Evolutionary conservation across 2,888 invertebrate species (phyloP), one percentile per base, ranked within the genome.

Genomic region (Tolmerus cingulatus): DNA sequence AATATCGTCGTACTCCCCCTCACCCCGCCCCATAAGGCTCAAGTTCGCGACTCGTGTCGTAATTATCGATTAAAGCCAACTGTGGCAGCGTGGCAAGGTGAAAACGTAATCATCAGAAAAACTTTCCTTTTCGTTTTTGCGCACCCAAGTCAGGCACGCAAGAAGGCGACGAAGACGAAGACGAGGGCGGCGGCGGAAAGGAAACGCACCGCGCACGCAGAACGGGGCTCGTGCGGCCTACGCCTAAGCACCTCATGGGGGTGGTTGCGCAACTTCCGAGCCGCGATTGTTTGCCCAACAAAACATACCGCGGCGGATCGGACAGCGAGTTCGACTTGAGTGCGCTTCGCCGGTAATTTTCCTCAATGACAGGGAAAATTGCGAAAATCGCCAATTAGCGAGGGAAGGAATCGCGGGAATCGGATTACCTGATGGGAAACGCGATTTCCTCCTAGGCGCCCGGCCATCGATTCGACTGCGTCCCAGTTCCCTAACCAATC

Each of bases 51-150:
- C 37, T 40, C 78, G 43, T 78, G 43, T 78, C 19, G 78, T 43
- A 78, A 78, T 43, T 78, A 78, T 78, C 78, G 78, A 78, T 78
- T 78, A 40, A 78, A 78, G 43, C 43, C 19, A 19, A 8, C 19
- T 23, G 23, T 19, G 43, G 43, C 43, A 19, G 5, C 40, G 46
- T 12, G 43, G 23, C 34, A n/a, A 43, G 23, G 40, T 37, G n/a
- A 43, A 23, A 40, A 78, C 43, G 14, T 43, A 23, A 43, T 23
- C 12, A 9, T 19, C 78, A 19, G 27, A 34, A 66, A 84, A 84
- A 84, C 84, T 66, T 84, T 84, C 84, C 30, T 57, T 84, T 66
- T 57, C 66, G 55, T 40, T 57, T 66, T 84, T 37, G 66, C 84
- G 84, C 16, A 84, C 40, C 9, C 74, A 66, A 57, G 66, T 74